Conservation (phyloP, 2,113 vertebrate genomes). For the Gnathonemus longibarbis region DNA sequence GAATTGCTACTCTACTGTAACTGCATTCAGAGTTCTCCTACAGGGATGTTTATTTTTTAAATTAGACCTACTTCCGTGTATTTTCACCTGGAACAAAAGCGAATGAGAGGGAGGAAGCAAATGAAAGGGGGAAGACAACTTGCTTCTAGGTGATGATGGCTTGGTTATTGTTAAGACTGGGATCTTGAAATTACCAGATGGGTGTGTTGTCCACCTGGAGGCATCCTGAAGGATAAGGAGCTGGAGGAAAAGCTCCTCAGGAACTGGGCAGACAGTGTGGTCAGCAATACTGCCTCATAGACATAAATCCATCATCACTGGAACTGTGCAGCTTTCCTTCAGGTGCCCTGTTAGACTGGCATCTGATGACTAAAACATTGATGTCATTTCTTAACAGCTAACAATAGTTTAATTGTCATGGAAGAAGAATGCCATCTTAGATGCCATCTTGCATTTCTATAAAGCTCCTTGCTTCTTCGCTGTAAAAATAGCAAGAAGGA, state of each 20-base stretch:
- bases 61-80: not conserved
- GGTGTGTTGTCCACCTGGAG: not conserved
- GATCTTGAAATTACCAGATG: not conserved
- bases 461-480: not conserved
- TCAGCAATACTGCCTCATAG: not conserved
- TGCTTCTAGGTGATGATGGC: not conserved
- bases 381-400: not conserved
- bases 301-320: not conserved
- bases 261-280: not conserved
- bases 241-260: not conserved
- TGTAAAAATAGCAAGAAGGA: not conserved
- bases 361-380: not conserved
- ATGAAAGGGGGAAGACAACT: not conserved
- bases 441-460: not conserved
- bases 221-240: not conserved
- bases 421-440: not conserved
- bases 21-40: not conserved
- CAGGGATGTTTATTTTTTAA: not conserved
- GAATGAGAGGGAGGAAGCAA: not conserved
- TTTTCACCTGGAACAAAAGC: not conserved
- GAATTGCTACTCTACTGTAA: not conserved
- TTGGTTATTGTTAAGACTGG: not conserved
- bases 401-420: not conserved
- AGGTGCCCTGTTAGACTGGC: not conserved
- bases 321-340: not conserved